These are phyloP conservation scores for Diaprepes abbreviatus DNA, from an alignment of 2,888 invertebrate genomes.

Conservation along the genomic window DNA sequence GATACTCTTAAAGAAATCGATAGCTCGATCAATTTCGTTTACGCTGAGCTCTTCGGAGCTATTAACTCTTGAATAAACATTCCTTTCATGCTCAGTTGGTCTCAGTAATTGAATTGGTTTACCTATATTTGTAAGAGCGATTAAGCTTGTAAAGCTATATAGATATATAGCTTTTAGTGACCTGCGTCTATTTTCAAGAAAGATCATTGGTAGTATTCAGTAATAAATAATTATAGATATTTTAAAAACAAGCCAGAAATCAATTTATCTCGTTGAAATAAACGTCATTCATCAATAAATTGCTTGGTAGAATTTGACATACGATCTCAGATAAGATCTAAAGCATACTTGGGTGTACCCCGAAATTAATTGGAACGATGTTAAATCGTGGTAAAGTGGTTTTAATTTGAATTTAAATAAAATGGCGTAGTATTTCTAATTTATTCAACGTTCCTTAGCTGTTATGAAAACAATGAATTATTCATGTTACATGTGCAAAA, in stretches of 20 bases:
- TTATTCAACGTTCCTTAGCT: background rate
- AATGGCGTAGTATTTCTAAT: background rate
- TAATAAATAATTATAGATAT: too few species aligned
- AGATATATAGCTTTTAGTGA: background rate
- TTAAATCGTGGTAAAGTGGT: background rate
- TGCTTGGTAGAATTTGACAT: background rate
- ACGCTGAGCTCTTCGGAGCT: background rate
- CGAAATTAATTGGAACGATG: background rate
- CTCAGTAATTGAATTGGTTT: constrained; percentile 38
- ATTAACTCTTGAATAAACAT: constrained; percentile 28
- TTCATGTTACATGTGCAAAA: too few species aligned
- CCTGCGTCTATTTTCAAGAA: background rate
- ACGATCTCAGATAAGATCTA: background rate
- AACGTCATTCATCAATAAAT: background rate
- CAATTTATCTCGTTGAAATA: background rate
- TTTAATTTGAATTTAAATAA: constrained; percentile 5
- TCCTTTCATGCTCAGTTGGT: constrained; percentile 33
- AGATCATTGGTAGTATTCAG: background rate
- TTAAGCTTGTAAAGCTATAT: constrained; percentile 20
- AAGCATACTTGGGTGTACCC: background rate
- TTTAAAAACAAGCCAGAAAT: background rate
- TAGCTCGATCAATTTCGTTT: constrained; percentile 6
- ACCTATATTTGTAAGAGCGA: constrained; percentile 35
- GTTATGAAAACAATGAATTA: too few species aligned
- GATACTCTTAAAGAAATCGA: background rate